These are phyloP conservation scores for Umimayanthus kanabou DNA, from an alignment of 92 coral and sea anemone genomes.

Conservation along the genomic window DNA sequence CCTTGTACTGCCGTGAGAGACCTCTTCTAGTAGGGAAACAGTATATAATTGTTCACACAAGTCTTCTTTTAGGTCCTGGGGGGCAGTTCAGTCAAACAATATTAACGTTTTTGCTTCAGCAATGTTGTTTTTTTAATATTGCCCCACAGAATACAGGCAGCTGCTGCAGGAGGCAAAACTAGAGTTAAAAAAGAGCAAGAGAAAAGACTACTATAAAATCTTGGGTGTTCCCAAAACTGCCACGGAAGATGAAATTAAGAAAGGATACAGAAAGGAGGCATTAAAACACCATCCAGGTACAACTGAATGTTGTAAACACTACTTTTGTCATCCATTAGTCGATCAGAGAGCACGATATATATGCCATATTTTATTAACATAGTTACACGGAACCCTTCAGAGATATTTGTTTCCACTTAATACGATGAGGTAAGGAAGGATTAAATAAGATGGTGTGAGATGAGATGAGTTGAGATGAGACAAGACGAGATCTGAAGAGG, in stretches of 20 bases:
- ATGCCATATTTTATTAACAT: not conserved
- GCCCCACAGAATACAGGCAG: slow-evolving; percentile 69
- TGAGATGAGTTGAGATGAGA: too few relatives aligned
- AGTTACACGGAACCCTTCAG: not conserved
- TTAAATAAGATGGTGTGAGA: too few relatives aligned
- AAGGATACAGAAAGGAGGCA: slow-evolving; percentile 92
- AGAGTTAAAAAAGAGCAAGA: slow-evolving; percentile 92
- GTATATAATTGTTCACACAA: too few relatives aligned
- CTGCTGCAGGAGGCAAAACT: slow-evolving; percentile 93
- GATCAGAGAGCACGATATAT: not conserved
- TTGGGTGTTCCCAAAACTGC: slow-evolving; percentile 75
- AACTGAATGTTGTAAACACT: not conserved
- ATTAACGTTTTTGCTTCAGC: not conserved
- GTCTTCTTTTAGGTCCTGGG: too few relatives aligned
- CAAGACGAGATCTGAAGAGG: too few relatives aligned
- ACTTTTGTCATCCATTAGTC: not conserved
- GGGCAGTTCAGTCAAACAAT: not conserved
- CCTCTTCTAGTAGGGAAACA: too few relatives aligned
- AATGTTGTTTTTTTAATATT: not conserved
- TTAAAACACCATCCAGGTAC: slow-evolving; percentile 94
- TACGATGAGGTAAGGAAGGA: too few relatives aligned
- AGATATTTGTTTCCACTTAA: too few relatives aligned
- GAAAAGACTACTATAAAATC: slow-evolving; percentile 95
- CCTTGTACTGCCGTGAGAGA: too few relatives aligned
- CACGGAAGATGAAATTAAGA: slow-evolving; percentile 84